Conservation (phyloP, 2,797 vertebrate species). For the Florisuga fusca region DNA sequence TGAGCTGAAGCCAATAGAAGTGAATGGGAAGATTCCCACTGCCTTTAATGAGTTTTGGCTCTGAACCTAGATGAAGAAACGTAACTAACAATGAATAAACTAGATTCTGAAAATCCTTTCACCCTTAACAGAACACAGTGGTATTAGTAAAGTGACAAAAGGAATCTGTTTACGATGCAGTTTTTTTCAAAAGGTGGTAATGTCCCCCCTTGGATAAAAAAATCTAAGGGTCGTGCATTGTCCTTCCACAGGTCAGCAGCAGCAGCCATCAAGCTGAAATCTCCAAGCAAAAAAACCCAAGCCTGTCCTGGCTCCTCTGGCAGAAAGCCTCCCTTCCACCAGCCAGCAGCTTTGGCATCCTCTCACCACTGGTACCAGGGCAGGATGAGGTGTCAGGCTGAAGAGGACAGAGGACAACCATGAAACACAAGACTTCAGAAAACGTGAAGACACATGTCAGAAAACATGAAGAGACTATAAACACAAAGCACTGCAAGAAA, state of each 20-base stretch:
- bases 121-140: background rate
- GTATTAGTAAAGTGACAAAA: background rate
- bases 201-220: background rate
- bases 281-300: background rate
- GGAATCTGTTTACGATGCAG: background rate
- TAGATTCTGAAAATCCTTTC: background rate
- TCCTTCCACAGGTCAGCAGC: background rate
- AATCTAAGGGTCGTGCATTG: background rate
- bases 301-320: background rate
- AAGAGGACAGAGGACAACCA: too few relatives aligned
- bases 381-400: background rate
- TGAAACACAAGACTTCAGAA: too few relatives aligned
- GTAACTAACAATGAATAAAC: background rate
- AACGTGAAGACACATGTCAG: too few relatives aligned
- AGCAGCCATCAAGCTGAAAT: background rate
- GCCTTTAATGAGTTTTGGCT: constrained; percentile 65
- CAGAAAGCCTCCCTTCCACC: background rate
- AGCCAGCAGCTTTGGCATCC: background rate
- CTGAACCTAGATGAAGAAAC: background rate
- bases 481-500: background rate
- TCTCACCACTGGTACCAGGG: background rate
- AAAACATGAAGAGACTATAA: too few relatives aligned
- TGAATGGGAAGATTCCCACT: constrained; percentile 42
- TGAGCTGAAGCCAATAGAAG: constrained; percentile 1
- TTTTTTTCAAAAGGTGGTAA: background rate